phyloP scores from a whole-genome alignment of 1,140 invertebrate species.

The Sitobion miscanthi region DNA sequence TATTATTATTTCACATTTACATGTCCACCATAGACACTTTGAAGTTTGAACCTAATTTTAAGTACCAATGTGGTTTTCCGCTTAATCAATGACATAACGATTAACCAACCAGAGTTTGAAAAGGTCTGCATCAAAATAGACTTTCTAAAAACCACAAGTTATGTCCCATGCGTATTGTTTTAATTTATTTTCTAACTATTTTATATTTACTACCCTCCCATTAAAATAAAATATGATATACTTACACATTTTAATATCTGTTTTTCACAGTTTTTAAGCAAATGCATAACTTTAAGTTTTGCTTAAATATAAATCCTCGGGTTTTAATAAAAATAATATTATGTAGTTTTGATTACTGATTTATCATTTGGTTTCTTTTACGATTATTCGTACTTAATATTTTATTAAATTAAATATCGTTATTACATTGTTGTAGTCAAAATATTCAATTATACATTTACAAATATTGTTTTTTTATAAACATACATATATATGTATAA shows the following conservation, averaged over 20 bases:
- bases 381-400: too few relatives aligned
- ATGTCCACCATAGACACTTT: neutral
- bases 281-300: neutral
- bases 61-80: neutral
- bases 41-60: neutral
- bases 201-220: neutral
- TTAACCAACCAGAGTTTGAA: neutral
- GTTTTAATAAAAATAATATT: neutral
- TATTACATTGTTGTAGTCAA: too few relatives aligned
- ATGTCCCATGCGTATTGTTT: neutral
- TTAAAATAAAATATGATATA: neutral
- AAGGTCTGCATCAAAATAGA: neutral
- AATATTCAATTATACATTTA: too few relatives aligned
- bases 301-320: neutral
- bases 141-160: neutral
- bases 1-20: neutral
- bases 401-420: too few relatives aligned
- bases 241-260: neutral
- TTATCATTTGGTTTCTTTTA: too few relatives aligned
- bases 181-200: slow-evolving; percentile 8
- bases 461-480: too few relatives aligned
- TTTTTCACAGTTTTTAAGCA: neutral
- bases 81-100: neutral
- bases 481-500: too few relatives aligned
- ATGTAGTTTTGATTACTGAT: too few relatives aligned